phyloP scores from a whole-genome alignment of 2,113 vertebrate genomes.

The Semnornis frantzii region DNA sequence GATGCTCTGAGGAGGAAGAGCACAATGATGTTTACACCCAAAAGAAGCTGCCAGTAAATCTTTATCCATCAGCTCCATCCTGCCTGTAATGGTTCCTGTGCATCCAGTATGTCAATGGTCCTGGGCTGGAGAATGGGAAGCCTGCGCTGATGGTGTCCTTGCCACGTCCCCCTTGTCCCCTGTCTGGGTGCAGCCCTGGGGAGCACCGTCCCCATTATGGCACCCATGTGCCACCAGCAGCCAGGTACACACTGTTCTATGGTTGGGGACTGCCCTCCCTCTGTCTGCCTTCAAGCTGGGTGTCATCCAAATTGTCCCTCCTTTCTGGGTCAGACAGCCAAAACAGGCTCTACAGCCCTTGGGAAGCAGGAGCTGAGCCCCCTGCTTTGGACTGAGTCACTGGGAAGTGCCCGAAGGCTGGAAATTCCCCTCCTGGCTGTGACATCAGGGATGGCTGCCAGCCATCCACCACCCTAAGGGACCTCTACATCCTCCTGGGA shows the following conservation, averaged over 20 bases:
- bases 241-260: rapidly evolving
- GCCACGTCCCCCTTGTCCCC: neutral
- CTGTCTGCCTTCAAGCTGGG: neutral
- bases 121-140: neutral
- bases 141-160: neutral
- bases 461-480: neutral
- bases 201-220: neutral
- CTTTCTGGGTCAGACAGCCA: slow-evolving; percentile 16
- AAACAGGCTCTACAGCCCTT: rapidly evolving
- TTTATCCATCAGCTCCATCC: neutral
- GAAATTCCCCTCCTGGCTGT: neutral
- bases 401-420: neutral
- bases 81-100: neutral
- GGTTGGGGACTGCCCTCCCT: neutral
- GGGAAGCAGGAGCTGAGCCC: neutral
- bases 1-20: neutral
- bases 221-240: rapidly evolving
- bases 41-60: neutral
- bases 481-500: neutral
- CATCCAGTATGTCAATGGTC: neutral
- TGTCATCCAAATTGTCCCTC: rapidly evolving
- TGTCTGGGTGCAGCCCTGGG: neutral
- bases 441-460: rapidly evolving
- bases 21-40: neutral
- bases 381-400: neutral